phyloP scores from a whole-genome alignment of 2,113 vertebrate genomes.

The Microtus montanus region DNA sequence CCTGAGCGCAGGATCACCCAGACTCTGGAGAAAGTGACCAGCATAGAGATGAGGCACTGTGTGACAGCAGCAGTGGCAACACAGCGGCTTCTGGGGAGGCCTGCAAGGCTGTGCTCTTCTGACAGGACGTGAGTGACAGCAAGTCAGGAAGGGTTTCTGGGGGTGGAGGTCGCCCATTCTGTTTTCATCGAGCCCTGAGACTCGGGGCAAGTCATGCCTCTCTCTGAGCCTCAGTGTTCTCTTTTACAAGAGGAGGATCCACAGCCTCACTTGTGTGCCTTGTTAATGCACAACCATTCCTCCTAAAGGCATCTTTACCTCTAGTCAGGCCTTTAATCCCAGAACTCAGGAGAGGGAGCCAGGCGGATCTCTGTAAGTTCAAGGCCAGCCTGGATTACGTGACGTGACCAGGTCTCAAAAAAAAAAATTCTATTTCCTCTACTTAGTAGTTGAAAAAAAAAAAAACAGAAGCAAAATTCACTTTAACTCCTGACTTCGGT shows the following conservation, averaged over 20 bases:
- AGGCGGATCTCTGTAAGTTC: background rate
- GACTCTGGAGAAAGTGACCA: background rate
- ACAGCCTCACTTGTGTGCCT: background rate
- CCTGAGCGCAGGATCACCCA: background rate
- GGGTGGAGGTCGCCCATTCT: background rate
- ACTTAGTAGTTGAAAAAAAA: background rate
- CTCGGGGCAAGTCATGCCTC: accelerated
- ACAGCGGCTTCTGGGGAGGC: background rate
- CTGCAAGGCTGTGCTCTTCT: background rate
- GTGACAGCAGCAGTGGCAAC: accelerated
- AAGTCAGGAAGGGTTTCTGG: no score
- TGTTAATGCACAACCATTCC: background rate
- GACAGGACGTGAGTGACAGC: background rate
- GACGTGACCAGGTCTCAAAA: background rate
- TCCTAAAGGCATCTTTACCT: background rate
- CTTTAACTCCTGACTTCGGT: background rate
- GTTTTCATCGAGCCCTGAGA: background rate
- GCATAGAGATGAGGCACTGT: accelerated
- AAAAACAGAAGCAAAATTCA: background rate
- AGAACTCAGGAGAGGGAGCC: background rate
- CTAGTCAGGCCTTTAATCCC: background rate
- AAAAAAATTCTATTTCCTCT: background rate
- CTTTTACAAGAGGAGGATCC: accelerated
- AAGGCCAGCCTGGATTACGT: background rate
- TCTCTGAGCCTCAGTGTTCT: background rate